Base-by-base conservation (phyloP, 2,888 invertebrate species). In the Mechanitis mazaeus region DNA sequence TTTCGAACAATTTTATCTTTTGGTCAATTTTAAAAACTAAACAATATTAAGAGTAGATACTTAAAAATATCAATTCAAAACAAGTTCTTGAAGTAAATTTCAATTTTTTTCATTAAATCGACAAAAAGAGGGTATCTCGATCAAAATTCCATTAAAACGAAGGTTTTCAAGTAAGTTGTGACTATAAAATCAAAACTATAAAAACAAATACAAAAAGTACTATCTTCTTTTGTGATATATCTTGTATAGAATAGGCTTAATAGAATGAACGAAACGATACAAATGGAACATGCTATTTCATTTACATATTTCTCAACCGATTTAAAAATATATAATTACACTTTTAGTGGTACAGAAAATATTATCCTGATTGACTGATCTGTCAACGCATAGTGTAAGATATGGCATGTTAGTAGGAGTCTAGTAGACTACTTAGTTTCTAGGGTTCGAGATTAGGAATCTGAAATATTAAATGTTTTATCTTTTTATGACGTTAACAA, bases 131-230 rank as follows among this genome's bases (percentile, higher is more conserved):
- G 63, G 61, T 61, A 63, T 64, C 60, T 63, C 64, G 62, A 64
- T 64, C 61, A 65, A 68, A 71, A 71, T 63, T 66, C 64, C 67
- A 66, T 68, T 64, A 68, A 70, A 69, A 61, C 61, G 64, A 70
- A 64, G 61, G 64, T 69, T 64, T 56, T 64, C 64, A 64, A 69
- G 69, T 66, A 68, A 69, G 64, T 71, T 68, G 58, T 53, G 60
- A 66, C 67, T 64, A 61, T 64, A 66, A 69, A 71, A 68, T 64
- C 61, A 54, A 56, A 63, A 65, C 68, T 69, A 66, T n/a, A n/a
- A n/a, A n/a, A n/a, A n/a, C n/a, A n/a, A n/a, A n/a, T n/a, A 62
- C 62, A 58, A 60, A 58, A 66, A 61, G 59, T 67, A 63, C 65
- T 64, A 58, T n/a, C n/a, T n/a, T n/a, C 58, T 65, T 64, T 61